Base-by-base conservation (phyloP, 2,797 vertebrate genomes). In the Knipowitschia caucasica region DNA sequence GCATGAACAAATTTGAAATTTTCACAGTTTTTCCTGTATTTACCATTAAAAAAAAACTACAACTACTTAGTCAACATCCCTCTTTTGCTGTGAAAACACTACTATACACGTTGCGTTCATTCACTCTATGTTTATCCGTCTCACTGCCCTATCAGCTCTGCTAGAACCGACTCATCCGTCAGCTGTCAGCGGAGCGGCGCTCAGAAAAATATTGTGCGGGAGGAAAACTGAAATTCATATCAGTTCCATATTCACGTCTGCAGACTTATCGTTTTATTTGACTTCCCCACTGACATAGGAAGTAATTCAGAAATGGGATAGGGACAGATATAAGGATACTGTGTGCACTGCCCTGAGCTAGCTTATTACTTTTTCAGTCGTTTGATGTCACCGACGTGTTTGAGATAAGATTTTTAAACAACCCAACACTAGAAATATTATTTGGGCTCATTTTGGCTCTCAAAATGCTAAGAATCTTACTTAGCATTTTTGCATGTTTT, bases 281-380 rank as follows among this genome's bases (percentile, higher is more conserved):
- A 77, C 81, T 80, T 79, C 80, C 81, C 80, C 77, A 81, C n/a
- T 89, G 83, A 82, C 69, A 77, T 64, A 69, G 75, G 77, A 87
- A 87, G 87, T 87, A 81, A 90, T 90, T 89, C 88, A 76, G 59
- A 39, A 73, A 55, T 63, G 67, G 73, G 69, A 59, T 8, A 26
- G n/a, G 52, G 52, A 67, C 64, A 78, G 87, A 89, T 89, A 89
- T 89, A 88, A 87, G 88, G 72, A 80, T 40, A 64, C 75, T 4
- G 29, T 10, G 47, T 58, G 51, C 50, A 55, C 59, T 47, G 40
- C 54, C 49, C 40, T 5, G 43, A 69, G 75, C 60, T 45, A 56
- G 55, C 71, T 71, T 65, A 5, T 77, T 84, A 83, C 7, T 36
- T 8, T 20, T 20, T 35, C 21, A 39, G 20, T 20, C 21, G 21